These are phyloP conservation scores for Loripinus fragilis DNA, from an alignment of 2,888 invertebrate genomes.

Conservation along the genomic window DNA sequence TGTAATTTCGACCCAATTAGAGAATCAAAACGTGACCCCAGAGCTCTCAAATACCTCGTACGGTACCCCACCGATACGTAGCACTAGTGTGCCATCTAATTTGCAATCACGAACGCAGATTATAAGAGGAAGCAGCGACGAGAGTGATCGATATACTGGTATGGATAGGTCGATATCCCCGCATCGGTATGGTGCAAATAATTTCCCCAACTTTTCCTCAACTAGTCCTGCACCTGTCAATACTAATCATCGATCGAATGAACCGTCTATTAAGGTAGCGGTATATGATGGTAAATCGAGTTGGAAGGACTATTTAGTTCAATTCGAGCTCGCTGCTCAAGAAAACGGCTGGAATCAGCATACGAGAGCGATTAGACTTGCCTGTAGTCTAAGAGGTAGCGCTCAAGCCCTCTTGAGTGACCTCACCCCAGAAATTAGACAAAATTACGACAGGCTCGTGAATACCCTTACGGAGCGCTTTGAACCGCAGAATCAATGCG, in stretches of 20 bases:
- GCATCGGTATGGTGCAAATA: not conserved
- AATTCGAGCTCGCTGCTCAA: not conserved
- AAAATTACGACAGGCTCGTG: not conserved
- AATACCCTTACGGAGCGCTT: not conserved
- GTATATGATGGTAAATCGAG: not conserved
- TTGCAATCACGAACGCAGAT: not conserved
- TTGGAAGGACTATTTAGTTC: constrained; percentile 15
- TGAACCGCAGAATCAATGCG: constrained; percentile 11
- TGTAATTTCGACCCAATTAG: not conserved
- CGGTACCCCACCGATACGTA: not conserved
- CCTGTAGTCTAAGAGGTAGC: not conserved
- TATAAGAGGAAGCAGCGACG: not conserved
- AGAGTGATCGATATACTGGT: not conserved
- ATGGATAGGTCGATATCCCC: constrained; percentile 2
- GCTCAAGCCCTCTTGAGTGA: constrained; percentile 10
- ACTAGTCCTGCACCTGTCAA: not conserved
- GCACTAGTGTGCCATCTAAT: not conserved
- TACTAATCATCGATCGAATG: not conserved
- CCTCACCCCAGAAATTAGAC: constrained; percentile 12
- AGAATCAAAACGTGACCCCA: not conserved
- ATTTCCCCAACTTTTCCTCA: not conserved
- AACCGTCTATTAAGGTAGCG: not conserved
- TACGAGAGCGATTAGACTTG: constrained; percentile 1
- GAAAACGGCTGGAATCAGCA: not conserved
- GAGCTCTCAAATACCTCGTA: not conserved